These are phyloP conservation scores for Hippoglossus stenolepis DNA, from an alignment of 2,113 vertebrate genomes.

Conservation along the genomic window DNA sequence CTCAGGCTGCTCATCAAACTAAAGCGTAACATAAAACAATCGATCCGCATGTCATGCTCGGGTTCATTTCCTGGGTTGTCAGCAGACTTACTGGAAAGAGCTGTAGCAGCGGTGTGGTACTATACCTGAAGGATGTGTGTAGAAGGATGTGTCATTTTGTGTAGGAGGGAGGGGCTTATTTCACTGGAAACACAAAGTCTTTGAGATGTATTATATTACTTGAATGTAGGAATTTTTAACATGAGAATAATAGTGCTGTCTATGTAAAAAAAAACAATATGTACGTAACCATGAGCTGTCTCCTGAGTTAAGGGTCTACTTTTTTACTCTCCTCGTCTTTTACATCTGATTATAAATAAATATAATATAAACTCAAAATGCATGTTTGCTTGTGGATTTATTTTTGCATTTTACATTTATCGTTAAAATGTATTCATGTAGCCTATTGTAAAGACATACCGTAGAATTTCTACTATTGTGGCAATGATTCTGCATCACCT, in stretches of 20 bases:
- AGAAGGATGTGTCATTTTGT: conserved; percentile 42
- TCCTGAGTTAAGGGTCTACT: conserved; percentile 61
- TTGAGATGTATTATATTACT: conserved; percentile 84
- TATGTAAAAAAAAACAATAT: conserved; percentile 69
- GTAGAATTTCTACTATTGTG: not conserved
- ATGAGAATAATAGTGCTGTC: conserved; percentile 78
- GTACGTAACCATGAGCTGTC: conserved; percentile 77
- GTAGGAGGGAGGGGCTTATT: conserved; percentile 5
- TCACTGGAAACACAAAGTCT: conserved; percentile 22
- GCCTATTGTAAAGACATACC: conserved; percentile 5
- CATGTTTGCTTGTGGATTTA: not conserved
- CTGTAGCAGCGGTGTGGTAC: not conserved
- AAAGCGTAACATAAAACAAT: not conserved
- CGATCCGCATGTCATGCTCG: not conserved
- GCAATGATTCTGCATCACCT: not conserved
- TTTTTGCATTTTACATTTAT: not conserved
- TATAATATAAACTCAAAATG: conserved; percentile 37
- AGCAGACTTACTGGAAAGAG: conserved; percentile 23
- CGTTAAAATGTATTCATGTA: not conserved
- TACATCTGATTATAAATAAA: conserved; percentile 77
- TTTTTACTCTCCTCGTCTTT: conserved; percentile 72
- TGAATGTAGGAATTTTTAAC: conserved; percentile 87
- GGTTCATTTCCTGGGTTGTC: not conserved
- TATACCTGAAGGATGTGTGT: conserved; percentile 11
- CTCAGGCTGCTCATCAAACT: not conserved